phyloP scores from a whole-genome alignment of 1,140 invertebrate species.

The Platyura marginata region DNA sequence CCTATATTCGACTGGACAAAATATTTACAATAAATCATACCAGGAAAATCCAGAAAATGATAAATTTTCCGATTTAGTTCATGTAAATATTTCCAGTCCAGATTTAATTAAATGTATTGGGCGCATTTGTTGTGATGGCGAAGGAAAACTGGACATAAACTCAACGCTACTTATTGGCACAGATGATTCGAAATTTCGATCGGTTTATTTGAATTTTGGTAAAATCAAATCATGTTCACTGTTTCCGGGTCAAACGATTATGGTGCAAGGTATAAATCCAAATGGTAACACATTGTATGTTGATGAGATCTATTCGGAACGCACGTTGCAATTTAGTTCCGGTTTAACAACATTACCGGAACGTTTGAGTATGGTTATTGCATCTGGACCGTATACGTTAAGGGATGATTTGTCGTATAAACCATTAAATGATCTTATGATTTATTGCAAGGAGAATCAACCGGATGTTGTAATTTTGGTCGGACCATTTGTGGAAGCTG shows the following conservation, averaged over 20 bases:
- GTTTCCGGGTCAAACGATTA: slow-evolving; percentile 72
- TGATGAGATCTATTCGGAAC: slow-evolving; percentile 38
- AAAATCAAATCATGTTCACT: slow-evolving; percentile 49
- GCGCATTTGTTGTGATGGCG: slow-evolving; percentile 50
- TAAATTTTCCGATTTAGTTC: slow-evolving; percentile 8
- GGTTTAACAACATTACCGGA: slow-evolving; percentile 22
- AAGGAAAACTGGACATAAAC: slow-evolving; percentile 45
- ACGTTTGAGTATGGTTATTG: slow-evolving; percentile 49
- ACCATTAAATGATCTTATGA: slow-evolving; percentile 58
- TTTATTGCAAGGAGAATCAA: slow-evolving; percentile 41
- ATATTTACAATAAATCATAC: slow-evolving; percentile 5
- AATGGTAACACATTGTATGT: slow-evolving; percentile 47
- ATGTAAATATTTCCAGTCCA: slow-evolving; percentile 17
- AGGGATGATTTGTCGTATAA: slow-evolving; percentile 58
- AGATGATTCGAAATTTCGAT: slow-evolving; percentile 24
- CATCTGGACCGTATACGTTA: slow-evolving; percentile 65
- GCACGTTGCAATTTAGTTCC: slow-evolving; percentile 11
- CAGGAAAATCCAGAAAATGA: slow-evolving; percentile 9
- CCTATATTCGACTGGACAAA: slow-evolving; percentile 8
- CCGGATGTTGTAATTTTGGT: slow-evolving; percentile 66
- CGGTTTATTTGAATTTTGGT: slow-evolving; percentile 35
- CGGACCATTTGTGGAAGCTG: slow-evolving; percentile 66
- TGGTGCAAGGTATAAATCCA: slow-evolving; percentile 49
- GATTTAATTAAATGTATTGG: slow-evolving; percentile 36
- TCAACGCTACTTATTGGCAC: slow-evolving; percentile 52